Evolutionary conservation across 1,140 invertebrate species (phyloP).

Genomic region (Sycophaga agraensis): DNA sequence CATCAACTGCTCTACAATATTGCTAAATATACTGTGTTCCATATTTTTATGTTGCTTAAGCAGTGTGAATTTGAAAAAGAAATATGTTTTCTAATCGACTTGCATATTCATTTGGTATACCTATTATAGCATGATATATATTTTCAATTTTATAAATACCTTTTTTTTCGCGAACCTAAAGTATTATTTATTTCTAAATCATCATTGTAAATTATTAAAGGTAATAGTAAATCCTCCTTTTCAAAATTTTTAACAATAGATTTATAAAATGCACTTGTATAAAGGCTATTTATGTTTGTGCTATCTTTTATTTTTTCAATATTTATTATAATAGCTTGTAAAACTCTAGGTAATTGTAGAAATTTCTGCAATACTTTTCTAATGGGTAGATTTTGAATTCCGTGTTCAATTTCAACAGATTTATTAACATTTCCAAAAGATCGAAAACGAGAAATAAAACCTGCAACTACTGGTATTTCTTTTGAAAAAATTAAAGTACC

Average conservation of each 20-base stretch:
- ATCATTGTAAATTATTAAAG: conserved; percentile 41
- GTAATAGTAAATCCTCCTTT: conserved; percentile 36
- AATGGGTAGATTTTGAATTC: conserved; percentile 31
- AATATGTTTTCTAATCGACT: conserved; percentile 42
- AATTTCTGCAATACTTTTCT: conserved; percentile 32
- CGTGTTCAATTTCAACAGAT: conserved; percentile 25
- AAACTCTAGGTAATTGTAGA: conserved; percentile 35
- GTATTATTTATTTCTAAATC: conserved; percentile 45
- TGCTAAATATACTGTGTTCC: conserved; percentile 12
- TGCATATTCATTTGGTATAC: conserved; percentile 36
- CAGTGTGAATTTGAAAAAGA: conserved; percentile 35
- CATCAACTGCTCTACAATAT: conserved; percentile 13
- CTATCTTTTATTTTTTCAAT: conserved; percentile 23
- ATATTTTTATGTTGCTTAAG: conserved; percentile 31
- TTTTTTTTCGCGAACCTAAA: conserved; percentile 37
- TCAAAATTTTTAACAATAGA: conserved; percentile 26
- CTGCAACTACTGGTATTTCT: conserved; percentile 18
- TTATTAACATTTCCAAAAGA: conserved; percentile 3
- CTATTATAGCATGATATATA: conserved; percentile 36
- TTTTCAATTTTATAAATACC: conserved; percentile 39
- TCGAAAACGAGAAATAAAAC: conserved; percentile 1
- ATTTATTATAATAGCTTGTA: conserved; percentile 22
- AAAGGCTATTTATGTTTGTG: too few relatives aligned
- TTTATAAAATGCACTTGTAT: conserved; percentile 6
- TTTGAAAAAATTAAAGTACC: conserved; percentile 8